Base-by-base conservation (phyloP, 2,113 vertebrate species). In the Seriola quinqueradiata region DNA sequence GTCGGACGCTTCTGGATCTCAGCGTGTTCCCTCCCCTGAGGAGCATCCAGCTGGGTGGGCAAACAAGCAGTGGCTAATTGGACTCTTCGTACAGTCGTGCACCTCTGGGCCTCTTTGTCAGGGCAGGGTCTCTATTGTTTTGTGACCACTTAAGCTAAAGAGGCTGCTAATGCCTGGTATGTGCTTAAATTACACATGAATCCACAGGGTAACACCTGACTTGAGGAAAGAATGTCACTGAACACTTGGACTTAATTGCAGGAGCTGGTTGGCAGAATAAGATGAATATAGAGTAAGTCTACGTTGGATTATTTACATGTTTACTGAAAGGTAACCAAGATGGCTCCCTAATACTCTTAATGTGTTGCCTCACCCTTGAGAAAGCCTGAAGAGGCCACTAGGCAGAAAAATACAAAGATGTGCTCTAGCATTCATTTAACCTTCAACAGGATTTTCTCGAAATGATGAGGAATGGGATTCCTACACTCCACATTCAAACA, bases 31-130 rank as follows among this genome's bases (percentile, higher is more conserved):
- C 77, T 84, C 79, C 81, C 84, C 79, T 2, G 40, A 79, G 74
- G 83, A 72, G 61, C 71, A 21, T 66, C 68, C 52, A 68, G 81
- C 84, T 82, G 70, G 38, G 10, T 70, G 77, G 70, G 52, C 70
- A 82, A 82, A 86, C 77, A 70, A 75, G 63, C 73, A 32, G 63
- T 10, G 4, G 71, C 66, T 89, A 86, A 92, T 88, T 90, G 70
- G 80, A 81, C 70, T 75, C 77, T 44, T 42, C 4, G 7, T 38
- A 34, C 46, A 58, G 71, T 64, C 63, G n/a, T 60, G n/a, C 38
- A 75, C 80, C 64, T 85, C 68, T 13, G 46, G 75, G 79, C 48
- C 71, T 71, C 72, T 69, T 79, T 77, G 66, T 78, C 52, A 58
- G 76, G 64, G 71, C 70, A 63, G 36, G 50, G 64, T 76, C 69